A percentile compares a stretch with the other conserved stretches of the same genome.
phyloP scores from a whole-genome alignment of 1,140 invertebrate species.

The Brachionus manjavacas region DNA sequence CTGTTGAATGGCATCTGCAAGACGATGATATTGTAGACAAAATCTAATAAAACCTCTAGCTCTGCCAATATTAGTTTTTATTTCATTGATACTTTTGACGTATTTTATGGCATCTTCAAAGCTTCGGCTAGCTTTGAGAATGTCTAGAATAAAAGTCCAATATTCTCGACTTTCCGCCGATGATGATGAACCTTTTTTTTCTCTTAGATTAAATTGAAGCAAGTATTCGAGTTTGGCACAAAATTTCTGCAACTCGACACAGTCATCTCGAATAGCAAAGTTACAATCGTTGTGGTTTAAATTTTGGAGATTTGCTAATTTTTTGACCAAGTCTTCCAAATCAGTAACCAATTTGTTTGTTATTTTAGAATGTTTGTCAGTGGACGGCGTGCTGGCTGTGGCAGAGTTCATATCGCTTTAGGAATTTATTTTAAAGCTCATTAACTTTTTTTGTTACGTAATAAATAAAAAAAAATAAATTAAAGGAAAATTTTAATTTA shows the following conservation, averaged over 20 bases:
- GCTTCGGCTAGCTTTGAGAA: slow-evolving; percentile 51
- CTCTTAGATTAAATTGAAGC: slow-evolving; percentile 52
- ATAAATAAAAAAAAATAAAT: not conserved
- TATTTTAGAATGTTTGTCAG: not conserved
- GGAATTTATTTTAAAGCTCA: not conserved
- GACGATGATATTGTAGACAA: slow-evolving; percentile 57
- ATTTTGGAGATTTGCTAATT: slow-evolving; percentile 50
- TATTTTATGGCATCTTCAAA: slow-evolving; percentile 56
- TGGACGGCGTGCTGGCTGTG: not conserved
- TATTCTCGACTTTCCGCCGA: slow-evolving; percentile 45
- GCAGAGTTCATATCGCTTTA: not conserved
- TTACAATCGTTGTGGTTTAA: slow-evolving; percentile 49
- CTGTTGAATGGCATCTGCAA: slow-evolving; percentile 58
- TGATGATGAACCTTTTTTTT: slow-evolving; percentile 48
- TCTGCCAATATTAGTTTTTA: slow-evolving; percentile 56
- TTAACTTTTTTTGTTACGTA: slow-evolving; percentile 4
- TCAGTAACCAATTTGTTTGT: not conserved
- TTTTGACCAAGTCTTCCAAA: slow-evolving; percentile 45
- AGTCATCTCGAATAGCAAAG: slow-evolving; percentile 55
- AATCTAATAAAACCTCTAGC: slow-evolving; percentile 58
- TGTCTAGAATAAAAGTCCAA: slow-evolving; percentile 58
- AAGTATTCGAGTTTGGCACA: slow-evolving; percentile 57
- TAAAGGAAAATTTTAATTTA: not conserved
- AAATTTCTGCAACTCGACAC: slow-evolving; percentile 53
- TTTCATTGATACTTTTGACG: slow-evolving; percentile 56